Conservation (phyloP, 2,113 vertebrate species). For the Mesitornis unicolor region DNA sequence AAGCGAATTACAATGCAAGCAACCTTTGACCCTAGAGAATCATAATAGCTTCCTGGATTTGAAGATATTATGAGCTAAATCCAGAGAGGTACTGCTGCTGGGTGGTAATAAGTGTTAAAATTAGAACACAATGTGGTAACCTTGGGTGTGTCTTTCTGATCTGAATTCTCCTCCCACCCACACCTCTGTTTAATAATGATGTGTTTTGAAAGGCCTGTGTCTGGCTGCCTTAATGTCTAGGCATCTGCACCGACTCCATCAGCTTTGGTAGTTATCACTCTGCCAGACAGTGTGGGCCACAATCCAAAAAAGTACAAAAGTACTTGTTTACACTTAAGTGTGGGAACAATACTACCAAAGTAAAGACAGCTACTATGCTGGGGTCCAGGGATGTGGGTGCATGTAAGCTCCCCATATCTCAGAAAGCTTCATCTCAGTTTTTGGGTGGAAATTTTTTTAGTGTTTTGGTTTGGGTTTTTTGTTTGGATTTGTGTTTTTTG, state of each 20-base stretch:
- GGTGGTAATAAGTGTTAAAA: conserved; percentile 82
- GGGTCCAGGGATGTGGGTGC: not conserved
- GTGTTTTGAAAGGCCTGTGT: conserved; percentile 44
- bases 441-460: not conserved
- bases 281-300: not conserved
- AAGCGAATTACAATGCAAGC: conserved; percentile 91
- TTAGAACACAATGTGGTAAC: conserved; percentile 91
- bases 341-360: not conserved
- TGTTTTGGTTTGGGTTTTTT: not conserved
- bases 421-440: not conserved
- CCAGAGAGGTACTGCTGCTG: conserved; percentile 55
- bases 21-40: conserved; percentile 88
- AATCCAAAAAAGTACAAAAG: not conserved
- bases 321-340: not conserved
- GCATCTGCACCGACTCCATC: not conserved
- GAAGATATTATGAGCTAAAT: conserved; percentile 71
- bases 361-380: not conserved
- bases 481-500: not conserved
- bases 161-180: conserved; percentile 65
- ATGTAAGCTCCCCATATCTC: not conserved
- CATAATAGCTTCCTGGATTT: conserved; percentile 81
- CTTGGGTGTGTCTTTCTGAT: conserved; percentile 63
- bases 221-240: conserved; percentile 23
- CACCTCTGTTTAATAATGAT: conserved; percentile 63
- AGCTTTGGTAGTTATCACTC: conserved; percentile 23